Evolutionary conservation across 1,140 invertebrate species (phyloP), one percentile per base, ranked within the genome.

Genomic region (Drosophila dunni): DNA sequence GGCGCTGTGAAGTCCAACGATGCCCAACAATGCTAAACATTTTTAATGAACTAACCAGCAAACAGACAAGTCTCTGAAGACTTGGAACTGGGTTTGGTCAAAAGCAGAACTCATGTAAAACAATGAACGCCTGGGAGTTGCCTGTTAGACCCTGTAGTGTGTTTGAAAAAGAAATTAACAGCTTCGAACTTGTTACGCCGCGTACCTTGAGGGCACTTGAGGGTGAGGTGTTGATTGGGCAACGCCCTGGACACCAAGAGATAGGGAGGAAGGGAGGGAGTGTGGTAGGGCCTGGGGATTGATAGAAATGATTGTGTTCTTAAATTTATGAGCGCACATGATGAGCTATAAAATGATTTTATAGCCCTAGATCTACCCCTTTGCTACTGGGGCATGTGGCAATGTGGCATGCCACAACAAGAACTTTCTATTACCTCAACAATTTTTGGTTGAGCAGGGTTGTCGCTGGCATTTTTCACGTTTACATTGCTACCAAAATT

Each of bases 261-360:
- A 24, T 17, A 57, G n/a, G 7, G 33, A 36, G 29, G 9, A 3
- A 1, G 15, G 10, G 24, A 9, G 17, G 40, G 36, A 13, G 50
- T 56, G 3, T 29, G 24, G 1, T 29, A 29, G 24, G 24, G 24
- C 6, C 24, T 29, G 24, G 24, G 20, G 45, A 34, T 76, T 62
- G 24, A 36, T 38, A 56, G 67, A 76, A 69, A 70, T 73, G 79
- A 88, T 86, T 79, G 83, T 76, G 73, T 88, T 83, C 80, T 75
- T 46, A 89, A 79, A 88, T 88, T 88, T 88, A 88, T 89, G 79
- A 66, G 56, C 83, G 79, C 77, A 83, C 84, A 89, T 88, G 79
- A 88, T 88, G 83, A 88, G 83, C 83, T 66, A 88, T 89, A 89
- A 88, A 88, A 83, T 88, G 84, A 29, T 88, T 89, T 88, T 88